Conservation (phyloP, 2,888 invertebrate genomes). For the Stenodema calcarata region DNA sequence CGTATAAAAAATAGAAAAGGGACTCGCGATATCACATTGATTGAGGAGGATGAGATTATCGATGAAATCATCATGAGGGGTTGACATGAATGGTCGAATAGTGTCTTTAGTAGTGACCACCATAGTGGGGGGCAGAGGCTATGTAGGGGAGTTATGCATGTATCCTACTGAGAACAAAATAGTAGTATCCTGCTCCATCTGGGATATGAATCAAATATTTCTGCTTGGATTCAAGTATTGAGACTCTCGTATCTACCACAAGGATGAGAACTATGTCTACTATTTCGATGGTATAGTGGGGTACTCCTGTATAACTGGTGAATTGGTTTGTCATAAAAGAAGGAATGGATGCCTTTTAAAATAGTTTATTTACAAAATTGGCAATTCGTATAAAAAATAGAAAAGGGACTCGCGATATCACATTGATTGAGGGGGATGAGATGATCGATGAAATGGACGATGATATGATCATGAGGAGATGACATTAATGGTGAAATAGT, state of each 20-base stretch:
- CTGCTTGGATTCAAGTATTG: no score
- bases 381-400: slow-evolving; percentile 39
- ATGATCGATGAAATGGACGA: background rate
- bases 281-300: no score
- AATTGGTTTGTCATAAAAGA: background rate
- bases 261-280: no score
- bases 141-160: no score
- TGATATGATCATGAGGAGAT: slow-evolving; percentile 30
- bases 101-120: slow-evolving; percentile 6
- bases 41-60: background rate
- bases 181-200: no score
- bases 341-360: background rate
- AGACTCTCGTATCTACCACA: no score
- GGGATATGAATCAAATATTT: no score
- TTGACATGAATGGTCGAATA: background rate
- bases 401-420: slow-evolving; percentile 45
- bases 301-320: no score
- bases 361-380: slow-evolving; percentile 41
- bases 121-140: slow-evolving; percentile 33
- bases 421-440: slow-evolving; percentile 9
- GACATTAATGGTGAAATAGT: background rate
- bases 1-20: slow-evolving; percentile 43
- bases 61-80: slow-evolving; percentile 4
- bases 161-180: no score
- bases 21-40: slow-evolving; percentile 45